Evolutionary conservation across 2,113 vertebrate species (phyloP).

Genomic region (Trinectes maculatus): DNA sequence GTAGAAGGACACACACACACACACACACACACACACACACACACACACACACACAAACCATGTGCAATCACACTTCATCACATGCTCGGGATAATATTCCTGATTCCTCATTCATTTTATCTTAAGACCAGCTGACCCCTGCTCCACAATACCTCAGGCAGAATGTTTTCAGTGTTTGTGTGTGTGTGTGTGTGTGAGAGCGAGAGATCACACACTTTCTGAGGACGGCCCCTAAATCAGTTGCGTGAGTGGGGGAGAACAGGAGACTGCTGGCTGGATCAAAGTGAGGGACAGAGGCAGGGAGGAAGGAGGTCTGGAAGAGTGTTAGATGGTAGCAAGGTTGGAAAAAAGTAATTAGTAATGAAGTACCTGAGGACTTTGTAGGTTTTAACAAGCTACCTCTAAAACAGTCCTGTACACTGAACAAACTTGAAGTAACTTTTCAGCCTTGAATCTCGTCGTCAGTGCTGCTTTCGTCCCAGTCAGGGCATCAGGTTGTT

Average conservation of each 20-base stretch:
- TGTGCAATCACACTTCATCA: constrained; percentile 60
- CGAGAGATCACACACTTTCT: constrained; percentile 56
- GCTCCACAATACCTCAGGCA: constrained; percentile 50
- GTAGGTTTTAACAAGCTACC: neutral
- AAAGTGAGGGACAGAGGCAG: constrained; percentile 6
- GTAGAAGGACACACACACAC: neutral
- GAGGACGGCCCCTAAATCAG: constrained; percentile 62
- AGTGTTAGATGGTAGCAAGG: constrained; percentile 27
- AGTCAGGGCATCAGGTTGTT: neutral
- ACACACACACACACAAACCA: constrained; percentile 21
- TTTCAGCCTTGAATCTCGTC: neutral
- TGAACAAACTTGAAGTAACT: neutral
- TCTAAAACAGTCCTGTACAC: neutral
- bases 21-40: constrained; percentile 31
- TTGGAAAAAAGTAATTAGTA: neutral
- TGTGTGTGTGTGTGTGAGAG: constrained; percentile 23
- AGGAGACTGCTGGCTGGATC: constrained; percentile 34
- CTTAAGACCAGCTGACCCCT: constrained; percentile 67
- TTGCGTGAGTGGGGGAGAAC: constrained; percentile 50
- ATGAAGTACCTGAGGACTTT: neutral
- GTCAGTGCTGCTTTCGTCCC: constrained; percentile 10
- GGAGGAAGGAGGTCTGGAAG: constrained; percentile 37
- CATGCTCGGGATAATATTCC: constrained; percentile 80
- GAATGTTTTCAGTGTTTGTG: neutral
- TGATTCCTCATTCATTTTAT: constrained; percentile 57